Evolutionary conservation across 2,113 vertebrate genomes (phyloP), one percentile per base, ranked within the genome.

Genomic region (Callipepla californica): DNA sequence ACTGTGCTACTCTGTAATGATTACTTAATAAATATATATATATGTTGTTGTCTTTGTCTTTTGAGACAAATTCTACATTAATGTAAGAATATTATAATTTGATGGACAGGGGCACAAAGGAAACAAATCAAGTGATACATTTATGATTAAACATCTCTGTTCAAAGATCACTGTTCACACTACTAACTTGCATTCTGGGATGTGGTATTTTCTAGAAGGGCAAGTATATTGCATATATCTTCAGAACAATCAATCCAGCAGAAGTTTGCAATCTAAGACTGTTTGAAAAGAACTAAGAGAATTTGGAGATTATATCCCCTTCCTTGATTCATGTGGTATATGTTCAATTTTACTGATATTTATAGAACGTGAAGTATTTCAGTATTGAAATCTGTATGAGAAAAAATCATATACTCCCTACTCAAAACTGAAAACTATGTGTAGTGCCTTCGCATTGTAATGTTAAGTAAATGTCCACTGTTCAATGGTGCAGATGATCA

Each of bases 11-110:
- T 81, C 80, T 80, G 62, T 93, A 97, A 95, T 94, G 82, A 96
- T 94, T 95, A 90, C 70, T 94, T 95, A 96, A 95, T 94, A 95
- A 97, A 97, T 97, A 91, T 91, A 47, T 90, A 90, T 90, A 90
- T 90, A 79, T 94, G 63, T 70, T 36, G 79, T 92, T 95, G 78
- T 95, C 96, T 96, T 97, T 97, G 81, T 97, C 87, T 97, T 97
- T 93, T 95, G 80, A 89, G 58, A 75, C 92, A 74, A 58, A 58
- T 58, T 58, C 42, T 85, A 7, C 47, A 78, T 93, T 88, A 69
- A 81, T 84, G 50, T 89, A 58, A 92, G 55, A 89, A 51, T 89
- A 81, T 74, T 81, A 34, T 44, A 50, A 36, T 93, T 96, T 83
- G 82, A 25, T 88, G 26, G 65, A 47, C 74, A 76, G 92, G 91